Evolutionary conservation across 2,888 invertebrate genomes (phyloP), one percentile per base, ranked within the genome.

Genomic region (Anorthoa munda): DNA sequence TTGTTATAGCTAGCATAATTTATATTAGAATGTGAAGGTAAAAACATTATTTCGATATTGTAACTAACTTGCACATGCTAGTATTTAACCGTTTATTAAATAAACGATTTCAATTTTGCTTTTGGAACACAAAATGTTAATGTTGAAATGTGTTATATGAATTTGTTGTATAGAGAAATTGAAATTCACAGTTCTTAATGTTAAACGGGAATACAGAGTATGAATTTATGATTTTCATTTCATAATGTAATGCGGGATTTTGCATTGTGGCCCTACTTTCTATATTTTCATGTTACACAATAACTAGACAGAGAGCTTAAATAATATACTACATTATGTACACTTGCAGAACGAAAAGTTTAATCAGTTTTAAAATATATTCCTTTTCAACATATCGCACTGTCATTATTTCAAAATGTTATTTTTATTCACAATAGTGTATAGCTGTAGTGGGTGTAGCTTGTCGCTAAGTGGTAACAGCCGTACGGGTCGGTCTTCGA

Each of bases 51-150:
- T 48, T 26, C 4, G 7, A 46, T 39, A 53, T 46, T 79, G 73
- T 73, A 59, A 78, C 58, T 78, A 64, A 78, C 53, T 67, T 55
- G 73, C 66, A 64, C 64, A 23, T 46, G 45, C 21, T 39, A 51
- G 23, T 45, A 48, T 56, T 60, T 39, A 31, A 46, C 46, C 4
- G 17, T 61, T 45, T 64, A 9, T 46, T 59, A 39, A 66, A 56
- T 60, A 58, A 61, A 66, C 18, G n/a, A 65, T 56, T 39, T 68
- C 0, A 59, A 65, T 59, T 63, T 67, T 39, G 73, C 64, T 79
- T 72, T 31, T 67, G 13, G 21, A 51, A 64, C 55, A 65, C 53
- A 66, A 58, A 51, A n/a, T n/a, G n/a, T 66, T 39, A 61, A 65
- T 56, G n/a, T 48, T 63, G 58, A 58, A 56, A 79, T 63, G 17